Conservation (phyloP, 2,888 invertebrate genomes). For the Eupithecia subumbrata region DNA sequence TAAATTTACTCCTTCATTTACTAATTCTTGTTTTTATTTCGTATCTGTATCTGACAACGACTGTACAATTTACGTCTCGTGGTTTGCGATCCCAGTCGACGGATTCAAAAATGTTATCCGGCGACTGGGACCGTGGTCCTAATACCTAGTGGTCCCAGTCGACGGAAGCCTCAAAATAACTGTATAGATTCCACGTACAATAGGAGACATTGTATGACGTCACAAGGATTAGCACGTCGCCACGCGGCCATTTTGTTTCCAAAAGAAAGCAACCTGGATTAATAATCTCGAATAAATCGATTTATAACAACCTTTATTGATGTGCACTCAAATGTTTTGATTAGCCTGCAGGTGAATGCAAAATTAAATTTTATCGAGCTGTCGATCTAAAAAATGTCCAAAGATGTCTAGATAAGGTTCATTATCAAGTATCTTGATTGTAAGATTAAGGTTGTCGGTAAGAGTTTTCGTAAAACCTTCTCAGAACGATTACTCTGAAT, state of each 20-base stretch:
- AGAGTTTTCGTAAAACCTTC: constrained; percentile 62
- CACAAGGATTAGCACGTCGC: not conserved
- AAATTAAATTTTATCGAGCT: constrained; percentile 13
- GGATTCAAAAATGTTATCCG: too few relatives aligned
- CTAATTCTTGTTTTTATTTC: too few relatives aligned
- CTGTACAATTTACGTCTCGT: too few relatives aligned
- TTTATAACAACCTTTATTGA: constrained; percentile 60
- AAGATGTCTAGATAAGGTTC: constrained; percentile 35
- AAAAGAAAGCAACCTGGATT: not conserved
- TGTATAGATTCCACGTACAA: too few relatives aligned
- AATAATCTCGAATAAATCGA: constrained; percentile 48
- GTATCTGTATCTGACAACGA: too few relatives aligned
- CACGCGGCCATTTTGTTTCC: not conserved
- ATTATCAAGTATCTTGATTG: constrained; percentile 30
- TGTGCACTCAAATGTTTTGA: constrained; percentile 43
- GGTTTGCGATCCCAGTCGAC: too few relatives aligned
- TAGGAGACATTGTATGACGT: not conserved
- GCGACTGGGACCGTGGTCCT: too few relatives aligned
- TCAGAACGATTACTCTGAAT: constrained; percentile 64
- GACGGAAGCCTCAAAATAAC: too few relatives aligned
- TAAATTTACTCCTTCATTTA: too few relatives aligned
- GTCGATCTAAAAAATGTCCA: constrained; percentile 7
- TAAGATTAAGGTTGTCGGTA: constrained; percentile 36
- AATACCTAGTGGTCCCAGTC: too few relatives aligned
- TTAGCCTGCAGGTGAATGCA: constrained; percentile 22